phyloP scores from a whole-genome alignment of 2,113 vertebrate genomes.

The Ctenodactylus gundi region DNA sequence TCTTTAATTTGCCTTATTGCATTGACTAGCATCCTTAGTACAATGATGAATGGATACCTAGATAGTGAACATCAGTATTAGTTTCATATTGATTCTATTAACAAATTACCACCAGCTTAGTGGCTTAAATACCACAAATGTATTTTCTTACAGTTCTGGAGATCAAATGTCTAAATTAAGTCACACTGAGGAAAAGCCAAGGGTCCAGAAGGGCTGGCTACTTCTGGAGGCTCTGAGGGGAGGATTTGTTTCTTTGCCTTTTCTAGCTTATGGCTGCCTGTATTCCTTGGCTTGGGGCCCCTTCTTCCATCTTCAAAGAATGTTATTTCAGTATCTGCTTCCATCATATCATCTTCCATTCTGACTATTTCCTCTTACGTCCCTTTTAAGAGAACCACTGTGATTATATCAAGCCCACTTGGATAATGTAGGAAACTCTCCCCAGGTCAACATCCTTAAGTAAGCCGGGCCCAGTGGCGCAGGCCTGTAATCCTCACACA shows the following conservation, averaged over 20 bases:
- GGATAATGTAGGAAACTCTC: background rate
- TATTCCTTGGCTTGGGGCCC: background rate
- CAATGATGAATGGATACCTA: conserved; percentile 3
- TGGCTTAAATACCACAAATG: background rate
- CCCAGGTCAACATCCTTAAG: background rate
- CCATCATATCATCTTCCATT: background rate
- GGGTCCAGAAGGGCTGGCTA: background rate
- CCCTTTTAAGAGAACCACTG: background rate
- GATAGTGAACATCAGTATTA: background rate
- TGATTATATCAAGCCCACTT: background rate
- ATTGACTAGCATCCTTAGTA: background rate
- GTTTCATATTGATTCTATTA: background rate
- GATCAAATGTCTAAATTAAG: background rate
- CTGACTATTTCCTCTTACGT: background rate
- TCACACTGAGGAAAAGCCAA: background rate
- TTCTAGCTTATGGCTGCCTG: background rate
- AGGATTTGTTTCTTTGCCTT: background rate
- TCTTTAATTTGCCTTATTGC: conserved; percentile 19
- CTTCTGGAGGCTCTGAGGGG: background rate
- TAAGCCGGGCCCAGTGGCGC: conserved; percentile 8
- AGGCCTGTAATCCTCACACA: no score
- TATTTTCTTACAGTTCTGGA: conserved; percentile 31
- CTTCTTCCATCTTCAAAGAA: background rate
- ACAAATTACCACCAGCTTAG: background rate
- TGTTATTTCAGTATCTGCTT: background rate